Conservation (phyloP, 2,797 vertebrate species). For the Rousettus madagascariensis region DNA sequence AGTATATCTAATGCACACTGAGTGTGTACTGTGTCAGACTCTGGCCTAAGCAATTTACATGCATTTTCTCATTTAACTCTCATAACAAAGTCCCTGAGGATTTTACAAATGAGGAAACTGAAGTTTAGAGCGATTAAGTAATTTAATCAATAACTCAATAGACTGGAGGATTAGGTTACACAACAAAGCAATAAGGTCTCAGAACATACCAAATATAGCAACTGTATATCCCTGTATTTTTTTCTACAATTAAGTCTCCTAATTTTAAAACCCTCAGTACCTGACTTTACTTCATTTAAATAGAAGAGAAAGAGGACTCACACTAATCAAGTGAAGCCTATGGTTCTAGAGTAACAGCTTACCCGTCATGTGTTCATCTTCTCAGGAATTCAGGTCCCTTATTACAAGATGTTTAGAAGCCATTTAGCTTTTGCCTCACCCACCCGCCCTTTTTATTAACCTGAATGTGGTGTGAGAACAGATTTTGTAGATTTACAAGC, state of each 20-base stretch:
- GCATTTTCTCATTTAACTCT: neutral
- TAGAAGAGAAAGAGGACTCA: neutral
- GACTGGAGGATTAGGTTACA: neutral
- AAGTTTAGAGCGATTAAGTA: constrained; percentile 10
- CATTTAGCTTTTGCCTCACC: neutral
- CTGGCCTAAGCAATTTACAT: neutral
- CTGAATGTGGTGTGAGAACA: constrained; percentile 58
- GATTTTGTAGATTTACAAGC: constrained; percentile 53
- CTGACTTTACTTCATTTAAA: neutral
- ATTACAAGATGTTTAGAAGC: neutral
- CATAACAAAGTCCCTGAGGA: neutral
- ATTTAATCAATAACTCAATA: neutral
- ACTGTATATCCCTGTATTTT: neutral
- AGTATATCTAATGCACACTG: neutral
- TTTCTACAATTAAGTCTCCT: neutral
- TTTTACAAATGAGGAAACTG: constrained; percentile 16
- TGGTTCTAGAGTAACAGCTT: neutral
- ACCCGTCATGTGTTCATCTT: neutral
- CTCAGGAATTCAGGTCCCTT: neutral
- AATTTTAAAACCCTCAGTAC: neutral
- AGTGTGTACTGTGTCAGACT: neutral
- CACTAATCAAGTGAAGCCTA: neutral
- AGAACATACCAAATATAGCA: neutral
- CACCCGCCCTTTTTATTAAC: neutral
- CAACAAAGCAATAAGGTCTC: constrained; percentile 5